Percentiles rank a stretch among this genome's conserved stretches.
Conservation (phyloP, 2,113 vertebrate genomes). For the Paedocypris sp. region DNA sequence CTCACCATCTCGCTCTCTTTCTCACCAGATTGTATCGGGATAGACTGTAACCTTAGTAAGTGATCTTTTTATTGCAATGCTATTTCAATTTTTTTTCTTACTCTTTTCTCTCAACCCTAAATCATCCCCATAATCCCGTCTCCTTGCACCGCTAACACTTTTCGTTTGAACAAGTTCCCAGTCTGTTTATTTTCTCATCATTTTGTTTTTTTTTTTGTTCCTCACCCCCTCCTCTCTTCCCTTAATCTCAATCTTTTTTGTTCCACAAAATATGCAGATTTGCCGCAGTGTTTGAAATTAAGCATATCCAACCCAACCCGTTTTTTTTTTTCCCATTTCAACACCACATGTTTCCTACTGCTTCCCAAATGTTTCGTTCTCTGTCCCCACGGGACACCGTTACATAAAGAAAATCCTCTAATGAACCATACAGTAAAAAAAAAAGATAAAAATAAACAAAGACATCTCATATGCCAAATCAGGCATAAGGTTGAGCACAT, state of each 20-base stretch:
- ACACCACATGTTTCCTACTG: slow-evolving; percentile 11
- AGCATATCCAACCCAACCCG: slow-evolving; percentile 17
- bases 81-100: slow-evolving; percentile 20
- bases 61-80: slow-evolving; percentile 55
- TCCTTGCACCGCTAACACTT: slow-evolving; percentile 3
- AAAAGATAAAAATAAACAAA: too few relatives aligned
- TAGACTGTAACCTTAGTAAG: slow-evolving; percentile 97
- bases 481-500: slow-evolving; percentile 2
- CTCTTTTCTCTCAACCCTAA: background rate
- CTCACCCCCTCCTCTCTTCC: background rate
- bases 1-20: slow-evolving; percentile 77
- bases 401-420: background rate
- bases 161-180: slow-evolving; percentile 1
- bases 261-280: slow-evolving; percentile 18
- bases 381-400: slow-evolving; percentile 10
- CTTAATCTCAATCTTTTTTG: slow-evolving; percentile 19
- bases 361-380: slow-evolving; percentile 11
- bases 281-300: slow-evolving; percentile 33
- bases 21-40: slow-evolving; percentile 92
- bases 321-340: slow-evolving; percentile 30
- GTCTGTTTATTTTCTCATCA: background rate
- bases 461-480: slow-evolving; percentile 1
- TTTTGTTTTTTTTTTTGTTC: background rate
- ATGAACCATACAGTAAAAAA: background rate
- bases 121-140: slow-evolving; percentile 8